phyloP scores from a whole-genome alignment of 2,797 vertebrate genomes.

The Agapornis canus region DNA sequence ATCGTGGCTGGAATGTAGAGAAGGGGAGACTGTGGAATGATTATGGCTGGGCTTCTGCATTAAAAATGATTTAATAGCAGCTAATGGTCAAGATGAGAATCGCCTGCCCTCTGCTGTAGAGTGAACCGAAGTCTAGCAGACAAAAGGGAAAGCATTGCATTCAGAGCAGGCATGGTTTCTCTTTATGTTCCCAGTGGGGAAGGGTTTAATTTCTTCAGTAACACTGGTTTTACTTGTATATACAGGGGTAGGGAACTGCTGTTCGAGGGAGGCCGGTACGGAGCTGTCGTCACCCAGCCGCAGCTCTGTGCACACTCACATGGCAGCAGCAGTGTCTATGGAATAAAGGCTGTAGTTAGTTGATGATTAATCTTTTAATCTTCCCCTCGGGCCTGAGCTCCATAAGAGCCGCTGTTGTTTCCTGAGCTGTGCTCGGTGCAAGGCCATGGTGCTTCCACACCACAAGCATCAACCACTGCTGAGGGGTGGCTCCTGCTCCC shows the following conservation, averaged over 20 bases:
- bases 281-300: fast-evolving
- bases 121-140: background rate
- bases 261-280: fast-evolving
- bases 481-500: fast-evolving
- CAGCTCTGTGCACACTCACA: fast-evolving
- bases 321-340: background rate
- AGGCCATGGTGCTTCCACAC: fast-evolving
- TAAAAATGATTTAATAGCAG: background rate
- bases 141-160: background rate
- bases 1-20: background rate
- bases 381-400: background rate
- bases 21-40: background rate
- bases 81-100: background rate
- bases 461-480: fast-evolving
- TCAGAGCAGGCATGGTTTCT: background rate
- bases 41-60: background rate
- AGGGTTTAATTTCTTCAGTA: background rate
- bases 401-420: background rate
- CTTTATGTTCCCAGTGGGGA: background rate
- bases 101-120: constrained; percentile 27
- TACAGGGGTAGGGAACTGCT: background rate
- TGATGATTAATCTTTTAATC: background rate
- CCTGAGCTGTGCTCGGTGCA: fast-evolving
- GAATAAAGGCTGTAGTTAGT: background rate
- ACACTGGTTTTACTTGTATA: background rate